Conservation (phyloP, 2,113 vertebrate species). For the Empidonax traillii region DNA sequence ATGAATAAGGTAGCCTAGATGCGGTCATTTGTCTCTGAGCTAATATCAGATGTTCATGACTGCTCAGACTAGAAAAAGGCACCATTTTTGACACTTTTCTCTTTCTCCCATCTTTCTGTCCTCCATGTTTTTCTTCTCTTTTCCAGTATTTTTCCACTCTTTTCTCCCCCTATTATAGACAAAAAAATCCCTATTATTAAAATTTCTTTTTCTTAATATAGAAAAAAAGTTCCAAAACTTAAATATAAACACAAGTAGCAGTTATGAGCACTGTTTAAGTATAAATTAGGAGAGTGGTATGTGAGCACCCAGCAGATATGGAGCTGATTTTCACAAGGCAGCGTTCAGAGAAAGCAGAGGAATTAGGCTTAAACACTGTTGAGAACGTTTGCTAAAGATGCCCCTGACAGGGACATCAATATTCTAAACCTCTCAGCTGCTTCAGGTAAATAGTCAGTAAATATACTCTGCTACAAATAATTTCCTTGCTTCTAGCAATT, state of each 20-base stretch:
- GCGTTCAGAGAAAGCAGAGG: neutral
- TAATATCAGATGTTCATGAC: neutral
- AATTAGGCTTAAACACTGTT: neutral
- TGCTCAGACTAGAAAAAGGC: neutral
- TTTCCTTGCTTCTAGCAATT: neutral
- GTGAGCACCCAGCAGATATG: neutral
- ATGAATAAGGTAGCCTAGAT: neutral
- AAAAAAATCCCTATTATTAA: neutral
- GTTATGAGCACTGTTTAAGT: neutral
- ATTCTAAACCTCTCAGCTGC: neutral
- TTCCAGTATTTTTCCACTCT: neutral
- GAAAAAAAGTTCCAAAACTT: neutral
- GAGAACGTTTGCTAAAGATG: neutral
- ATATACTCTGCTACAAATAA: neutral
- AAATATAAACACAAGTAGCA: neutral
- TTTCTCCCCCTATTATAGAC: neutral
- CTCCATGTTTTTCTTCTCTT: neutral
- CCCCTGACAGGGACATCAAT: neutral
- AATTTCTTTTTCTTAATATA: neutral
- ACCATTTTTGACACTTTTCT: neutral
- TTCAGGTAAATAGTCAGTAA: neutral
- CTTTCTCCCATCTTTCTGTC: neutral
- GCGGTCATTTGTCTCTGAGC: neutral
- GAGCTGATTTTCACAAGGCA: neutral
- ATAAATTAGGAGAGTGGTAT: neutral